These are phyloP conservation scores for Melanerpes aurifrons DNA, from an alignment of 2,113 vertebrate genomes.

Conservation along the genomic window DNA sequence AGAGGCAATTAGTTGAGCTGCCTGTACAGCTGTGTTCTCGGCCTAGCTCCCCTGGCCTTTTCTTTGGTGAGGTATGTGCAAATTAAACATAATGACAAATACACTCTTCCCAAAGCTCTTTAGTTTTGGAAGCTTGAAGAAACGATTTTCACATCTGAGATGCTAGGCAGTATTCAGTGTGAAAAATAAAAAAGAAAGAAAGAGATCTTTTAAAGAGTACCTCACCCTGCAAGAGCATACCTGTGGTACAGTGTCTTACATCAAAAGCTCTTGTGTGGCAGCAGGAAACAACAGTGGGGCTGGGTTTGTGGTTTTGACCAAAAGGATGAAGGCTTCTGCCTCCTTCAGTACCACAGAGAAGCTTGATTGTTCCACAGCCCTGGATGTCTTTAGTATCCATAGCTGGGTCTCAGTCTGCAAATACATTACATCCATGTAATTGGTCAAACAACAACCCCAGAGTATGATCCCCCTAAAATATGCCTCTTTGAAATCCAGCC, in stretches of 20 bases:
- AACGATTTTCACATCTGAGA: constrained; percentile 52
- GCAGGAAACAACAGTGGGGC: rapidly evolving
- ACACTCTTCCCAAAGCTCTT: constrained; percentile 74
- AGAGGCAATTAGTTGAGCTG: constrained; percentile 88
- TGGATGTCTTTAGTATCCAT: rapidly evolving
- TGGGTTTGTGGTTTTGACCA: background rate
- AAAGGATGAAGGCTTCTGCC: background rate
- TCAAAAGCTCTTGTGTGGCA: background rate
- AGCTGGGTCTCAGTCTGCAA: background rate
- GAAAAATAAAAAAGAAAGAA: background rate
- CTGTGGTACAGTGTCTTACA: background rate
- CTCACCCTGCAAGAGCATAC: background rate
- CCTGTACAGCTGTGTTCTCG: constrained; percentile 89
- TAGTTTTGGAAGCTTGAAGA: constrained; percentile 62
- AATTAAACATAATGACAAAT: constrained; percentile 87
- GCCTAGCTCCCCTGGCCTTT: constrained; percentile 82
- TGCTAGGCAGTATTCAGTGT: background rate
- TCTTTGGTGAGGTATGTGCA: constrained; percentile 82
- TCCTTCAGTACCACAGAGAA: background rate
- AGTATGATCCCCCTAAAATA: background rate
- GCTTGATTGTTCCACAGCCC: background rate
- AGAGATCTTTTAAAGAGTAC: background rate
- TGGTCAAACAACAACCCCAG: background rate
- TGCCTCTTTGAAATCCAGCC: background rate
- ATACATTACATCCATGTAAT: rapidly evolving